Base-by-base conservation (phyloP, 2,797 vertebrate genomes). In the Periophthalmus magnuspinnatus region DNA sequence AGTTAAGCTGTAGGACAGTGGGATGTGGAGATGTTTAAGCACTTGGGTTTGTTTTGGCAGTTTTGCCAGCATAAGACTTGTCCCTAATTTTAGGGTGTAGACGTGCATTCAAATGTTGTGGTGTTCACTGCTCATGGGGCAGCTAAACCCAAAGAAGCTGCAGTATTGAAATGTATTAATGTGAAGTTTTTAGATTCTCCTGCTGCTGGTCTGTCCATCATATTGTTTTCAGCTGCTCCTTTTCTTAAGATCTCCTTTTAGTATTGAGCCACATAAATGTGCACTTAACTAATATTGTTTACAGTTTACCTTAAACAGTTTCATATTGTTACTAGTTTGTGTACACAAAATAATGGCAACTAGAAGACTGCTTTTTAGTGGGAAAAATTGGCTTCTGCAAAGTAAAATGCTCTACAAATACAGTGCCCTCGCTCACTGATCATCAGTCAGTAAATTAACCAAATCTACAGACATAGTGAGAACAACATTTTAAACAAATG, bases 141-240 rank as follows among this genome's bases (percentile, higher is more conserved):
- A 74, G 86, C 90, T 88, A 91, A 89, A 91, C 21, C 50, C 54
- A 56, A 6, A 56, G 21, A 56, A 68, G 89, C 85, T 85, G 84
- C 69, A 68, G n/a, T n/a, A n/a, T n/a, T n/a, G n/a, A n/a, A 85
- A 82, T 87, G 87, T 89, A 85, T 81, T 80, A 41, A 80, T 80
- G 79, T 81, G 77, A 68, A 54, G 55, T 65, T 71, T 68, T 63
- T 41, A 9, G n/a, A 11, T 54, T n/a, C 21, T 55, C 21, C 19
- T 16, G 14, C 21, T 62, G 54, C 71, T 81, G 69, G 67, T 80
- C 74, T 80, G 86, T 81, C 75, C 88, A 66, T 78, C 72, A 76
- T 78, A 80, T 76, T 81, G 84, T 79, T 81, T 78, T 83, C 70
- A 70, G 72, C 76, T 79, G 81, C 73, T 76, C 78, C 78, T 33